Base-by-base conservation (phyloP, 2,888 invertebrate genomes). In the Andricus curvator region DNA sequence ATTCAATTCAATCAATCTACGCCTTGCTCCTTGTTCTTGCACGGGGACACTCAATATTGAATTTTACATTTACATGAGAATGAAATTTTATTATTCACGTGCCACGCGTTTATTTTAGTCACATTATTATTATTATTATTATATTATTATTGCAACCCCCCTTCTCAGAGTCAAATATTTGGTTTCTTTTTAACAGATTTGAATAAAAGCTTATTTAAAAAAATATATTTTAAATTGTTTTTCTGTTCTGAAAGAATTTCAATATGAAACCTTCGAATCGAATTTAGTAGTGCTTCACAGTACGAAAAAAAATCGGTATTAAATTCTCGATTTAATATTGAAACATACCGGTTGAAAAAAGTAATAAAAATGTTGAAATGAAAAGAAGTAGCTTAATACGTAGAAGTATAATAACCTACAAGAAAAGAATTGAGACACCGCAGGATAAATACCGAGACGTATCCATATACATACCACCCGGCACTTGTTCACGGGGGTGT, bases 401-500 rank as follows among this genome's bases (percentile, higher is more conserved):
- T n/a, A 56, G 56, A 56, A n/a, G n/a, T 56, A 56, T 9, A 51
- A 17, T 13, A 48, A 48, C 22, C 22, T 22, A 22, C 11, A 60
- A 22, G n/a, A 22, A 22, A 60, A 60, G 60, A 60, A 60, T 60
- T 60, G 60, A 60, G 60, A 60, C 60, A 60, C 60, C 22, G 60
- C 22, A 60, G 22, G 60, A 60, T 60, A 60, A 60, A 60, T 60
- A 60, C 60, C 22, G 22, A 60, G 11, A 60, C 60, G 60, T 60
- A 56, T 56, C 56, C 60, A 64, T 29, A 64, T 44, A 70, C 70
- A 70, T 48, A 20, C 70, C 51, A 70, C 70, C 70, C 70, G 17
- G 70, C 29, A 70, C 48, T 48, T 70, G 70, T 70, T 51, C 70
- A 70, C 13, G 51, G 51, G 17, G 70, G 51, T 70, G 70, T 70